phyloP scores from a whole-genome alignment of 1,140 invertebrate genomes.

The Armadillidium nasatum region DNA sequence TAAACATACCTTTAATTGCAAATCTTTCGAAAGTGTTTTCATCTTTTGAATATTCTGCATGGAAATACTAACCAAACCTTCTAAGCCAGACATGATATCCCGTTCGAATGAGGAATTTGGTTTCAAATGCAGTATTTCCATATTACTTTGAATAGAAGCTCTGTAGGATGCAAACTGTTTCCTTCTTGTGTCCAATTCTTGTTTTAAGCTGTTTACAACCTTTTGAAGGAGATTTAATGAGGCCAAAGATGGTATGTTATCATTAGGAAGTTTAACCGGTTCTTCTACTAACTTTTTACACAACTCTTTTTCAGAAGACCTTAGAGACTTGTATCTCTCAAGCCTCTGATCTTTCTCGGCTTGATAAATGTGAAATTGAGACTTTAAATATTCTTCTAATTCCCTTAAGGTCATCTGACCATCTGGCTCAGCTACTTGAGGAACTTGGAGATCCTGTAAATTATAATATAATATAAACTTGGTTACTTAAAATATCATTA shows the following conservation, averaged over 20 bases:
- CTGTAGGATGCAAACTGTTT: constrained; percentile 26
- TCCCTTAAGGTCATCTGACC: neutral
- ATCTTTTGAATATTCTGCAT: constrained; percentile 8
- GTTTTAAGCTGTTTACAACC: neutral
- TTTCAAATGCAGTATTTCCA: constrained; percentile 24
- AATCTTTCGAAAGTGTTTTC: constrained; percentile 24
- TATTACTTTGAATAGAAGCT: neutral
- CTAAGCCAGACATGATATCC: constrained; percentile 21
- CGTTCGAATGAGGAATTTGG: constrained; percentile 23
- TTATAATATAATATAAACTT: neutral
- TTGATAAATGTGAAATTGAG: neutral
- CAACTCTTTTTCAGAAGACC: neutral
- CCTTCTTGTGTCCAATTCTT: neutral
- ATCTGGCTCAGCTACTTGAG: neutral
- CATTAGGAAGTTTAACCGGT: neutral
- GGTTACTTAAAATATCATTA: too few relatives aligned
- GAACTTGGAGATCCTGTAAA: neutral
- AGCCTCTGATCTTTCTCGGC: neutral
- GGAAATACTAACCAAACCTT: constrained; percentile 24
- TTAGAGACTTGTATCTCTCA: neutral
- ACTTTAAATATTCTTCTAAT: neutral
- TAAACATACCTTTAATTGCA: constrained; percentile 28
- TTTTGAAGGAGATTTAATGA: neutral
- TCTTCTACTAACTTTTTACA: neutral
- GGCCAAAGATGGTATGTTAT: neutral